phyloP scores from a whole-genome alignment of 2,113 vertebrate species.

The Peromyscus californicus region DNA sequence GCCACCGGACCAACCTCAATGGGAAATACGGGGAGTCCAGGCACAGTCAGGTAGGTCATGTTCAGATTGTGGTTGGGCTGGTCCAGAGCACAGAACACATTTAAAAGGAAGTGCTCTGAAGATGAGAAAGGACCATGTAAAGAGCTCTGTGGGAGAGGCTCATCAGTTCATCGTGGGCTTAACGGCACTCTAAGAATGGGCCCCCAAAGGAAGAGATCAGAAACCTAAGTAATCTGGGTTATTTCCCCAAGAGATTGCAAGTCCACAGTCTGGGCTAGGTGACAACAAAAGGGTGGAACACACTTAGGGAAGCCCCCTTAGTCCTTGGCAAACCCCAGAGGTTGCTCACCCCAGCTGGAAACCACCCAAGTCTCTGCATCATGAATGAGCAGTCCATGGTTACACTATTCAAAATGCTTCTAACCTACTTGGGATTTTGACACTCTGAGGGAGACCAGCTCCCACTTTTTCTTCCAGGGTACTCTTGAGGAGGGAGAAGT shows the following conservation, averaged over 20 bases:
- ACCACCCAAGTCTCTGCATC: not conserved
- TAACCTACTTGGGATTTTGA: not conserved
- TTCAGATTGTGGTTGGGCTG: accelerated
- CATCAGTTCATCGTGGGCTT: not conserved
- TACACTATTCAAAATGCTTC: not conserved
- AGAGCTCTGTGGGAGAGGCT: not conserved
- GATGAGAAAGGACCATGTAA: not conserved
- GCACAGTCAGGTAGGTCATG: constrained; percentile 95
- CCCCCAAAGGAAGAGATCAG: not conserved
- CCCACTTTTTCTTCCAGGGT: no score
- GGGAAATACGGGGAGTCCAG: constrained; percentile 98
- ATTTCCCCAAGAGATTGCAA: not conserved
- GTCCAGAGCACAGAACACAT: not conserved
- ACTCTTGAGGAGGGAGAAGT: no score
- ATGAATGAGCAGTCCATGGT: not conserved
- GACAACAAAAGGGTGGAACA: not conserved
- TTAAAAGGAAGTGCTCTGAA: not conserved
- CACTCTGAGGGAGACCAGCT: not conserved
- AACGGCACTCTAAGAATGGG: not conserved
- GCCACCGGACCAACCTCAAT: constrained; percentile 98
- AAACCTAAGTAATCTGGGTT: not conserved
- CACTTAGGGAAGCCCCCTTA: not conserved
- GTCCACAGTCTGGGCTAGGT: no score
- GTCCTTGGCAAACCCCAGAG: not conserved
- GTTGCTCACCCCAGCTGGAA: not conserved